Conservation (phyloP, 2,113 vertebrate genomes). For the Microcebus jonahi region DNA sequence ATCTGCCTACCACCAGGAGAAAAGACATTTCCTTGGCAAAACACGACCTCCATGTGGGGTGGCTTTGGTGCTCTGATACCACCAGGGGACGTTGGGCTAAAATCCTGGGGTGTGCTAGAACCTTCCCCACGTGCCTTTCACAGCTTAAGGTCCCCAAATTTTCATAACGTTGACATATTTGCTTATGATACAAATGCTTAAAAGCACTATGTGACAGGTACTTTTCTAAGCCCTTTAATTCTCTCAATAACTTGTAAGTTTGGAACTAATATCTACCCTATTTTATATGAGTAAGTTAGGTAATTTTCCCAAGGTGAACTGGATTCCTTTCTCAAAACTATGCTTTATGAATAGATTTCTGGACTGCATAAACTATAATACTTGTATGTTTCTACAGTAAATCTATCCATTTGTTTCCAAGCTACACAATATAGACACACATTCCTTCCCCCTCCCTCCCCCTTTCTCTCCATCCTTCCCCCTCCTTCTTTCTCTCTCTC, state of each 20-base stretch:
- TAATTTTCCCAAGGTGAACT: background rate
- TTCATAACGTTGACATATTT: background rate
- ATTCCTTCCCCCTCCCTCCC: background rate
- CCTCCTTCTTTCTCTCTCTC: background rate
- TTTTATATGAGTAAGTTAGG: background rate
- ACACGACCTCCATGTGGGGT: background rate
- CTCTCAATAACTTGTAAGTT: background rate
- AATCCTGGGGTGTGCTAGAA: background rate
- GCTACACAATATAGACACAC: background rate
- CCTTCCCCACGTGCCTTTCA: background rate
- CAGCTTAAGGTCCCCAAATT: too few relatives aligned
- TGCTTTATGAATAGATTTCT: background rate
- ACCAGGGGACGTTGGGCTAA: background rate
- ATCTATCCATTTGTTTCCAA: background rate
- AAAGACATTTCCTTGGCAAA: conserved; percentile 39
- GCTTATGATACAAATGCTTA: background rate
- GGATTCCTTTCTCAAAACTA: background rate
- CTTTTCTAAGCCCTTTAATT: background rate
- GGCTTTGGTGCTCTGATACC: background rate
- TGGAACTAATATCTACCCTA: background rate
- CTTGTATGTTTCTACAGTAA: background rate
- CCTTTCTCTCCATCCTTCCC: background rate
- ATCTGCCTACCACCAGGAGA: conserved; percentile 4
- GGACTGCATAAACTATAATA: background rate
- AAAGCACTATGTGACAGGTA: background rate